Conservation (phyloP, 1,140 invertebrate species). For the Neoseiulus cucumeris region DNA sequence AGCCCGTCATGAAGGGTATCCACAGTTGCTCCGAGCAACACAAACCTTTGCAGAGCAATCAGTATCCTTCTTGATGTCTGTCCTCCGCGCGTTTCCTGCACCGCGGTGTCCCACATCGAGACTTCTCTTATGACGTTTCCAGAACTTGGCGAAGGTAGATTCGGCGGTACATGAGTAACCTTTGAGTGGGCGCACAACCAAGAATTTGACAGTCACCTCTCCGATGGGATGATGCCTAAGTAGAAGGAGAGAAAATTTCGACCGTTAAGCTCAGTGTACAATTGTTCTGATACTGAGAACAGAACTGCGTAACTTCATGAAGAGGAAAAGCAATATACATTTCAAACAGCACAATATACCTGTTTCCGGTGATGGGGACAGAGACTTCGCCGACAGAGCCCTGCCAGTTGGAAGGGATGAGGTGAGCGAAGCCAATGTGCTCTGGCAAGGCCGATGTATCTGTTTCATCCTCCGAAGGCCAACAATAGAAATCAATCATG, state of each 20-base stretch:
- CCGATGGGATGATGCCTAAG: slow-evolving; percentile 58
- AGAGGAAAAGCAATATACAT: no score
- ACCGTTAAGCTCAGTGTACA: no score
- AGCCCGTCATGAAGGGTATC: no score
- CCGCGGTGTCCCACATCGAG: slow-evolving; percentile 82
- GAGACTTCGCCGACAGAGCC: slow-evolving; percentile 53
- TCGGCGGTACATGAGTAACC: slow-evolving; percentile 52
- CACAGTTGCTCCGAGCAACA: no score
- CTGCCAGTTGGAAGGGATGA: slow-evolving; percentile 46
- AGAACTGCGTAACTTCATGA: no score
- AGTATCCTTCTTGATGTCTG: slow-evolving; percentile 18
- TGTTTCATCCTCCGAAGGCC: slow-evolving; percentile 26
- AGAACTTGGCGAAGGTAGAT: slow-evolving; percentile 56
- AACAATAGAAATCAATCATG: slow-evolving; percentile 41
- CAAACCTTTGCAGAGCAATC: neutral
- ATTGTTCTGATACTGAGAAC: no score
- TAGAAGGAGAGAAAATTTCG: no score
- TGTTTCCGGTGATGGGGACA: slow-evolving; percentile 57
- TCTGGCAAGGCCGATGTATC: slow-evolving; percentile 27
- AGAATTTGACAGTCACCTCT: slow-evolving; percentile 41
- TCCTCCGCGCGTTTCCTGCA: slow-evolving; percentile 40
- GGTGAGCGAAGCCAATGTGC: slow-evolving; percentile 69
- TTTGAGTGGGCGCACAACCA: slow-evolving; percentile 49
- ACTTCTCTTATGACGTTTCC: slow-evolving; percentile 54
- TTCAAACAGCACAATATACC: no score